Conservation (phyloP, 1,140 invertebrate genomes). For the Drosophila obscura region DNA sequence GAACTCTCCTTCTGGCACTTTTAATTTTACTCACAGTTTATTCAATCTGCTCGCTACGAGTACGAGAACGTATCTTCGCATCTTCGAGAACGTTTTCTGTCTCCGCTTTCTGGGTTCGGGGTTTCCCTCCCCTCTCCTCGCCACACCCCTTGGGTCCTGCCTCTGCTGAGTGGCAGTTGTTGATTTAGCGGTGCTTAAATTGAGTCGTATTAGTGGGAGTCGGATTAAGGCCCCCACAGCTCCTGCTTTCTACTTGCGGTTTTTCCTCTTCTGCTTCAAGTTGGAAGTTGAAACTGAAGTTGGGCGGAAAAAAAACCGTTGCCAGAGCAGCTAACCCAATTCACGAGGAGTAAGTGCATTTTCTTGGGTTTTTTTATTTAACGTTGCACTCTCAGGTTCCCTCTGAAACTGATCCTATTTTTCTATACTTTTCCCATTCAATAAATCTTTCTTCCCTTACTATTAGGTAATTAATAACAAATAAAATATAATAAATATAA, state of each 20-base stretch:
- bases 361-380: too few relatives aligned
- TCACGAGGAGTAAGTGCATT: too few relatives aligned
- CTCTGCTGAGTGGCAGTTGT: constrained; percentile 75
- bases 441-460: too few relatives aligned
- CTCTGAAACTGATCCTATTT: too few relatives aligned
- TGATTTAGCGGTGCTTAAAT: constrained; percentile 83
- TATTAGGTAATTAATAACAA: too few relatives aligned
- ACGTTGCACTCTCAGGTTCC: too few relatives aligned
- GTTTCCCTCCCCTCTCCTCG: constrained; percentile 2
- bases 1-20: constrained; percentile 60
- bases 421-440: too few relatives aligned
- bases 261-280: too few relatives aligned
- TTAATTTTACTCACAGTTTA: constrained; percentile 81
- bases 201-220: constrained; percentile 78
- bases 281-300: too few relatives aligned
- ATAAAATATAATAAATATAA: too few relatives aligned
- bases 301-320: too few relatives aligned
- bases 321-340: too few relatives aligned
- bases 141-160: not conserved
- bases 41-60: constrained; percentile 64
- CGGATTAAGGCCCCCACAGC: constrained; percentile 55
- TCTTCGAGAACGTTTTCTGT: constrained; percentile 23
- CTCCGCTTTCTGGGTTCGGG: not conserved
- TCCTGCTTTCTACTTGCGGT: constrained; percentile 52
- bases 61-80: constrained; percentile 25